These are phyloP conservation scores for Temnothorax unifasciatus DNA, from an alignment of 2,888 invertebrate genomes.

Conservation along the genomic window DNA sequence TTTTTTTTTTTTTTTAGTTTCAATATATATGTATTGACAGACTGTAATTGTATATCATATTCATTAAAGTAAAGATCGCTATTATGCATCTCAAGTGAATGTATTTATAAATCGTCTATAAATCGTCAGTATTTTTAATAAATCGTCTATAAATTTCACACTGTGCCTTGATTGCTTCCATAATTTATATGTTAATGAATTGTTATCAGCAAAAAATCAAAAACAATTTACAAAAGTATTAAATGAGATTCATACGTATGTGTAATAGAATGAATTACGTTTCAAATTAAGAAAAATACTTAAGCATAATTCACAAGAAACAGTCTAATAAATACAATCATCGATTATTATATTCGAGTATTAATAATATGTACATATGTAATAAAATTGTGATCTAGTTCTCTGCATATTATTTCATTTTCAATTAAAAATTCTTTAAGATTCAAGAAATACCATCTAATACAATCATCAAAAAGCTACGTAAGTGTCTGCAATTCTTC, in stretches of 20 bases:
- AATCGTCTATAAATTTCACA: background rate
- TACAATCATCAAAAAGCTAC: background rate
- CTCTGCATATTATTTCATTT: background rate
- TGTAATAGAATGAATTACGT: background rate
- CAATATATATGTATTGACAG: background rate
- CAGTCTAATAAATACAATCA: background rate
- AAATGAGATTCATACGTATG: background rate
- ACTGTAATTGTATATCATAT: background rate
- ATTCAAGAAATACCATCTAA: background rate
- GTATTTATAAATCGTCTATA: background rate
- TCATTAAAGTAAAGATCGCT: background rate
- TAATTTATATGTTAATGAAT: background rate
- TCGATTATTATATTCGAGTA: background rate
- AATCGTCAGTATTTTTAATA: no score
- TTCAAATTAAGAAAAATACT: background rate
- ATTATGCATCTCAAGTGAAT: background rate
- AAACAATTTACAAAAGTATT: constrained; percentile 10
- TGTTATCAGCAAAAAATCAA: background rate
- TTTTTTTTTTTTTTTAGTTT: constrained; percentile 9
- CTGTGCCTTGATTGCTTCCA: no score
- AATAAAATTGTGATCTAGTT: background rate
- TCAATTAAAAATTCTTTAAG: background rate
- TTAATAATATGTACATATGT: background rate
- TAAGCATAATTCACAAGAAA: background rate
- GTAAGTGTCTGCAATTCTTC: background rate